Base-by-base conservation (phyloP, 2,113 vertebrate genomes). In the Nothobranchius kuhntae region DNA sequence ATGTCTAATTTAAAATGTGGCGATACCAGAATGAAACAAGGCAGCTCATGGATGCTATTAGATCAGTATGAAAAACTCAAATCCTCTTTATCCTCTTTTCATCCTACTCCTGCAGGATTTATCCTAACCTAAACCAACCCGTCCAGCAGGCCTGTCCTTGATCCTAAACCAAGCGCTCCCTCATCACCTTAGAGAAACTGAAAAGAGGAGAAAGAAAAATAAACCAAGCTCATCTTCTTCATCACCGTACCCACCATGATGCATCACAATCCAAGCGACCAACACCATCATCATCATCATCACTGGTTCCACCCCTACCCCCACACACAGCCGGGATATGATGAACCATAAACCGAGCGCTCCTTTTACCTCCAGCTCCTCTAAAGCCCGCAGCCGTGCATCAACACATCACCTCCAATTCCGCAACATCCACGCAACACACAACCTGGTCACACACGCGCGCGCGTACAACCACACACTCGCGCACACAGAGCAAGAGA, bases 361-460 rank as follows among this genome's bases (percentile, higher is more conserved):
- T 47, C 73, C 74, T 53, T 45, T 53, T 38, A 65, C 71, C 75
- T 70, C 69, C 67, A 68, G 53, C 13, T 35, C 65, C 40, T 53
- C 30, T 35, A 35, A 51, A 59, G 57, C 24, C 73, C 13, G 61
- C 66, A 66, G 73, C 66, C 53, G 13, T 57, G 53, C 80, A 62
- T 40, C 80, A 75, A 9, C 72, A 80, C 61, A 55, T 67, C 21
- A 24, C 7, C 21, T 7, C 10, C 21, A 52, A 52, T 24, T 24
- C 4, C 7, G 2, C 17, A 26, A 26, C 3, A 52, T 52, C 9
- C 17, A 12, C 9, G 7, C 47, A 51, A 21, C 50, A 55, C 17
- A 51, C 11, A 21, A 21, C 17, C n/a, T 52, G 13, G 2, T n/a
- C 1, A 13, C 26, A n/a, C 51, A 21, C 13, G 14, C 13, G 11